Evolutionary conservation across 1,140 invertebrate species (phyloP).

Genomic region (Ostrea edulis): DNA sequence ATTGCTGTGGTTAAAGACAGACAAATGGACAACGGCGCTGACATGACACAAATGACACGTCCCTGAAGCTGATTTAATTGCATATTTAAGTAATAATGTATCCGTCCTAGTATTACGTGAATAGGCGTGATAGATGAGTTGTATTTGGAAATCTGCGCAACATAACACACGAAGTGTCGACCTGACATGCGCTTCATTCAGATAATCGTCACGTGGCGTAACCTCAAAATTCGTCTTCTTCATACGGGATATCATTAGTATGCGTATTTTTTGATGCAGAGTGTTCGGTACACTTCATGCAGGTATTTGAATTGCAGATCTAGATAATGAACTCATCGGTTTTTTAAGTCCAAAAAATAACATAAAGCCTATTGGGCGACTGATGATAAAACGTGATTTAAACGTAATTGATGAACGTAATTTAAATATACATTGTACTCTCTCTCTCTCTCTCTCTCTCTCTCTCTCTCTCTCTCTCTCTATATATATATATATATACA

Average conservation of each 20-base stretch:
- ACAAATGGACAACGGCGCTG: background rate
- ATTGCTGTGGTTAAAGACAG: background rate
- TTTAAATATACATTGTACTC: no score
- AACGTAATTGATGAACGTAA: no score
- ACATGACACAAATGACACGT: background rate
- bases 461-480: no score
- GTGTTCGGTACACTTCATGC: background rate
- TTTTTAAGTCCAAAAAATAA: no score
- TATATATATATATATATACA: no score
- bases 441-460: no score
- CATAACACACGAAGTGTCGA: background rate
- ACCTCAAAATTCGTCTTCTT: no score
- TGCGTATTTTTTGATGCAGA: background rate
- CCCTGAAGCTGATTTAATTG: background rate
- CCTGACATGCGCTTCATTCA: background rate
- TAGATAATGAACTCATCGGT: background rate
- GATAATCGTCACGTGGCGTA: background rate
- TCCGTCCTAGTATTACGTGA: background rate
- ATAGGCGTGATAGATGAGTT: background rate
- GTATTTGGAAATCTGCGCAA: background rate
- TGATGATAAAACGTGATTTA: no score
- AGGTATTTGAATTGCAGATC: background rate
- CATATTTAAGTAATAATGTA: background rate
- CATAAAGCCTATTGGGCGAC: no score
- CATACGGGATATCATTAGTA: background rate